These are phyloP conservation scores for Phaetusa simplex DNA, from an alignment of 2,113 vertebrate genomes.

Conservation along the genomic window DNA sequence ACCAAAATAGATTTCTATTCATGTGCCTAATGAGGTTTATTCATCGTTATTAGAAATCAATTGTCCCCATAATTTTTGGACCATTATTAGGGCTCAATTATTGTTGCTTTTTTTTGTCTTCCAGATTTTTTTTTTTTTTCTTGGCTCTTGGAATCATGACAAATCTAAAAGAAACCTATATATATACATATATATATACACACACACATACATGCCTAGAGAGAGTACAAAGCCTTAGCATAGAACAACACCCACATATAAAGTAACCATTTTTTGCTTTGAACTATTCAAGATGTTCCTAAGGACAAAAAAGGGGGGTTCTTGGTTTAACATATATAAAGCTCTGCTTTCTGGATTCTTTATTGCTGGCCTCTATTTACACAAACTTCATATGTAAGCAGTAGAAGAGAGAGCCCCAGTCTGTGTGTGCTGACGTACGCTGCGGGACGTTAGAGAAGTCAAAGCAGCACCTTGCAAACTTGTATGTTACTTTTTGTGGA, in stretches of 20 bases:
- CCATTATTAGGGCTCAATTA: not conserved
- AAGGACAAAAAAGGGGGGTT: not conserved
- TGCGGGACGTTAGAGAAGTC: not conserved
- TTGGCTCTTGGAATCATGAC: constrained; percentile 53
- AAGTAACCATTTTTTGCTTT: constrained; percentile 8
- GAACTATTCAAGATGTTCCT: not conserved
- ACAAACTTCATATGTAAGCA: not conserved
- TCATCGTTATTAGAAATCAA: constrained; percentile 6
- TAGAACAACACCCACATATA: not conserved
- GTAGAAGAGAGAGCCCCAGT: not conserved
- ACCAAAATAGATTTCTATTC: constrained; percentile 40
- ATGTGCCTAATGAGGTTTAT: not conserved
- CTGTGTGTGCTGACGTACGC: not conserved
- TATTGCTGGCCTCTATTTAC: not conserved
- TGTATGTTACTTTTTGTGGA: not conserved
- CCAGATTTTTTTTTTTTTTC: not conserved
- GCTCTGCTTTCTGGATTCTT: not conserved
- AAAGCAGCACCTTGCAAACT: constrained; percentile 17
- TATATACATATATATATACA: not conserved
- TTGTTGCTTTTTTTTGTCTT: not conserved
- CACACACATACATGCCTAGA: not conserved
- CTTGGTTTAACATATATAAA: not conserved
- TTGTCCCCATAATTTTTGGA: constrained; percentile 16
- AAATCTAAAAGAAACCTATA: not conserved
- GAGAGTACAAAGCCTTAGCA: not conserved